Evolutionary conservation across 2,113 vertebrate species (phyloP).

Genomic region (Egretta garzetta): DNA sequence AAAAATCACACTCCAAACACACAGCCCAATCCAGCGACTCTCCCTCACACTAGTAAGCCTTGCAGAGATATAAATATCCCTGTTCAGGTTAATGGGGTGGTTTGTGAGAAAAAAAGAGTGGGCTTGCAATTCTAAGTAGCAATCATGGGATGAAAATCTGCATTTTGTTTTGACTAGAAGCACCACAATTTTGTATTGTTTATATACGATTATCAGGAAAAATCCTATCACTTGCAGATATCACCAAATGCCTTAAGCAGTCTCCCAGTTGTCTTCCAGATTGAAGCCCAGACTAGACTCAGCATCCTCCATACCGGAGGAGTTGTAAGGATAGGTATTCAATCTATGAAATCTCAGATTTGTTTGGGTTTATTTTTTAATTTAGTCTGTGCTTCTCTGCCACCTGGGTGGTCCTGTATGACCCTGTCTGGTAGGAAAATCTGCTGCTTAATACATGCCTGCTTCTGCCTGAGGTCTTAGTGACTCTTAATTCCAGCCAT

Average conservation of each 20-base stretch:
- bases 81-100: neutral
- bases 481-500: neutral
- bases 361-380: neutral
- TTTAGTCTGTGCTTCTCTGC: neutral
- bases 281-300: neutral
- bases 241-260: neutral
- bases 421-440: neutral
- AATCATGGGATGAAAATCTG: neutral
- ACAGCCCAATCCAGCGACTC: neutral
- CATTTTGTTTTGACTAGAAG: neutral
- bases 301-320: neutral
- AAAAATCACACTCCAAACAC: slow-evolving; percentile 36
- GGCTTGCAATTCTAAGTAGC: neutral
- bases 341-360: neutral
- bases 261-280: neutral
- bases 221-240: neutral
- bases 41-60: neutral
- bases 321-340: neutral
- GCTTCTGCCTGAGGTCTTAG: neutral
- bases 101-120: neutral
- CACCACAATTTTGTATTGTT: neutral
- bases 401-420: neutral
- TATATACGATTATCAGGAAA: neutral
- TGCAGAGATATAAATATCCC: neutral
- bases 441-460: neutral